Evolutionary conservation across 2,797 vertebrate genomes (phyloP).

Genomic region (Lepus oiostolus): DNA sequence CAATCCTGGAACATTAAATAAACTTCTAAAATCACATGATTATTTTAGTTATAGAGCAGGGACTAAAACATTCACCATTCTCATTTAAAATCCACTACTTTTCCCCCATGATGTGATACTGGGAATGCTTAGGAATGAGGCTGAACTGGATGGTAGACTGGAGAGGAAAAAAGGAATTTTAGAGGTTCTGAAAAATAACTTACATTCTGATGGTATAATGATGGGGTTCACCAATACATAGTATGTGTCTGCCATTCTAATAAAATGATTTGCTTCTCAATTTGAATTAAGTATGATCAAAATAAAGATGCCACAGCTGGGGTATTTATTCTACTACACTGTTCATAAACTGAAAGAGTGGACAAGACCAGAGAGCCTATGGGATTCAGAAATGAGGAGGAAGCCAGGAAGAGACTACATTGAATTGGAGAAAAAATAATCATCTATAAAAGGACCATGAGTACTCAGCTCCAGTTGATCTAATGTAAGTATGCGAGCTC

Average conservation of each 20-base stretch:
- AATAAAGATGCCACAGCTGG: not conserved
- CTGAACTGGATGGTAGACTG: not conserved
- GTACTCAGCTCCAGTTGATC: not conserved
- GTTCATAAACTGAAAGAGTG: not conserved
- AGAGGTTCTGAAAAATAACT: not conserved
- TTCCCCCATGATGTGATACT: not conserved
- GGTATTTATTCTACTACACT: not conserved
- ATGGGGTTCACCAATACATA: not conserved
- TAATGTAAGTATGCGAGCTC: not conserved
- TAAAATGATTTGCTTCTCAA: conserved; percentile 6
- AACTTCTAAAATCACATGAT: not conserved
- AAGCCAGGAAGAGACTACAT: not conserved
- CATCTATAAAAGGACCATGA: not conserved
- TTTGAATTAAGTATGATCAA: not conserved
- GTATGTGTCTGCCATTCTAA: not conserved
- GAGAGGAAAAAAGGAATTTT: conserved; percentile 32
- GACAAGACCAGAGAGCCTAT: not conserved
- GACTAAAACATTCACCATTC: not conserved
- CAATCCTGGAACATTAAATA: not conserved
- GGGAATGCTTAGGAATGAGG: not conserved
- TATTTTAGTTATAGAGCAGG: not conserved
- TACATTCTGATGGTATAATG: not conserved
- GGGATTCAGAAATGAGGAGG: not conserved
- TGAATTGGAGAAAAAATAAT: not conserved
- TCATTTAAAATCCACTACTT: not conserved